Percentiles rank a stretch among this genome's conserved stretches.
Evolutionary conservation across 2,797 vertebrate species (phyloP).

Genomic region (Gouania willdenowi): DNA sequence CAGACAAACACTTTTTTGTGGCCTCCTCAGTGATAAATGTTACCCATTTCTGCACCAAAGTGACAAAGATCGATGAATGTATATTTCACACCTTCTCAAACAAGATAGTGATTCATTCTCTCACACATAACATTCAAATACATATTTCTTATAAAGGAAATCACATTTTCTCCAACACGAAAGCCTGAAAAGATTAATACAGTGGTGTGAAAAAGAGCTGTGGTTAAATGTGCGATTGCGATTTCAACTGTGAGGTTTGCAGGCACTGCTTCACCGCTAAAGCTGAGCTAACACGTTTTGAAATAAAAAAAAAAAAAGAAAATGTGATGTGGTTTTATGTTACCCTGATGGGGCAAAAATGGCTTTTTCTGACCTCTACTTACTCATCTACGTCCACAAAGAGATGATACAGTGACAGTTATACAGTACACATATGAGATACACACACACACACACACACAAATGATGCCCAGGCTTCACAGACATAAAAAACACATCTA

Average conservation of each 20-base stretch:
- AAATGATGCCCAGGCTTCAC: background rate
- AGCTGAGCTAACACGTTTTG: conserved; percentile 22
- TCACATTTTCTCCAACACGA: conserved; percentile 9
- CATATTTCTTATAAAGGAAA: conserved; percentile 17
- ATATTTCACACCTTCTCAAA: conserved; percentile 9
- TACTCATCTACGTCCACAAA: conserved; percentile 45
- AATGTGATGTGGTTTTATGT: conserved; percentile 39
- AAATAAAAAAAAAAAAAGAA: conserved; percentile 8
- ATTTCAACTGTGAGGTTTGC: conserved; percentile 17
- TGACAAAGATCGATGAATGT: too few relatives aligned
- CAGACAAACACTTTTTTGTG: too few relatives aligned
- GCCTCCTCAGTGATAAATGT: too few relatives aligned
- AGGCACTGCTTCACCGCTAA: conserved; percentile 11
- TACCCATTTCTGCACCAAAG: too few relatives aligned
- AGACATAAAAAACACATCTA: conserved; percentile 1
- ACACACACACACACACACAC: conserved; percentile 11
- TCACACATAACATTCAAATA: conserved; percentile 4
- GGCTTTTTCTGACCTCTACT: conserved; percentile 54
- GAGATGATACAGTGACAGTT: conserved; percentile 57
- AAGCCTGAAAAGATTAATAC: background rate
- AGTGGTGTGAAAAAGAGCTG: background rate
- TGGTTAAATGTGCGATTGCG: conserved; percentile 1
- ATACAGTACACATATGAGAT: conserved; percentile 38
- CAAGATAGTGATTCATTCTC: conserved; percentile 7
- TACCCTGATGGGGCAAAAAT: conserved; percentile 40